Base-by-base conservation (phyloP, 1,140 invertebrate genomes). In the Lithobius niger region DNA sequence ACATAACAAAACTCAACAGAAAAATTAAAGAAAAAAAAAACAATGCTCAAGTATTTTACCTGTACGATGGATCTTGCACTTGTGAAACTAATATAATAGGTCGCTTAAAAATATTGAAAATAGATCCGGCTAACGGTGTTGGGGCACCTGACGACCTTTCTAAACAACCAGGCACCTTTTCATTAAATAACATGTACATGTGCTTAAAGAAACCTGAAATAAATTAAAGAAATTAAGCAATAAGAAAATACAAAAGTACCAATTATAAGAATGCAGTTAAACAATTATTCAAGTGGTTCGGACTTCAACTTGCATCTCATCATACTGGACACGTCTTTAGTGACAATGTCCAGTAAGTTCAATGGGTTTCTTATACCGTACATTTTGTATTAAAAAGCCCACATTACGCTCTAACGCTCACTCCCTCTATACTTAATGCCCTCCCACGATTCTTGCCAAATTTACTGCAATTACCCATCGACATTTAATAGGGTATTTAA, bases 41-140 rank as follows among this genome's bases (percentile, higher is more conserved):
- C 6, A 21, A 44, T 10, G 15, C 4, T 21, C 10, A 10, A 43
- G n/a, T 10, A 40, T 53, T 47, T 36, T 42, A 55, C 54, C 31
- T 55, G 45, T 16, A 55, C 13, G 10, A 26, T 10, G 4, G 2
- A 15, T 55, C 27, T 4, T 3, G 16, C n/a, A 40, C 28, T 18
- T 2, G 2, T 27, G 3, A 4, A 3, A 66, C 62, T 61, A 66
- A 60, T 27, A 60, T 60, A 15, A 93, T 66, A 0, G 89, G 88
- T 59, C 81, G 76, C 58, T 82, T 74, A 43, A 92, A 78, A 56
- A 94, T 76, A 57, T 84, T 79, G 52, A 89, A 72, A 10, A 92
- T 70, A 58, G 82, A 83, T 53, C 79, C 80, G 26, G 84, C 77
- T 4, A 88, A 70, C 13, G 82, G 81, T 42, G 81, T 88, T 0